These are phyloP conservation scores for Aricia artaxerxes DNA, from an alignment of 2,888 invertebrate species.

Conservation along the genomic window DNA sequence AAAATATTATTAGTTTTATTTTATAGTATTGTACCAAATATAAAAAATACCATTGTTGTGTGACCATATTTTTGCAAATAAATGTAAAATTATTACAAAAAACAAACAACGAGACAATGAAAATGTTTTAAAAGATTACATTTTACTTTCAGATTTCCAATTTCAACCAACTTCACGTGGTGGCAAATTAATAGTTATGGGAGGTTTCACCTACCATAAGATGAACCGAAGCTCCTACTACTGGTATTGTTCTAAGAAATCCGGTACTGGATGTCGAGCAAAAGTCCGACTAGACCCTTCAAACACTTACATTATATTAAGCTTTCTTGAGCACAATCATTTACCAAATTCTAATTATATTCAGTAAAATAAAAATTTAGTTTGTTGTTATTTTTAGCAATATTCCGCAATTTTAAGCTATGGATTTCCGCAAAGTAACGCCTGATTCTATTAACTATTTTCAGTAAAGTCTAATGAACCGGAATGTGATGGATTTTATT, in stretches of 20 bases:
- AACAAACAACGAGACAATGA: not conserved
- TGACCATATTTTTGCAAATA: too few species aligned
- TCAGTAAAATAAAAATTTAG: not conserved
- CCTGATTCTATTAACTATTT: not conserved
- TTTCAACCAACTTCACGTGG: conserved; percentile 36
- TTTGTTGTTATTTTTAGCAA: too few species aligned
- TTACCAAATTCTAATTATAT: conserved; percentile 34
- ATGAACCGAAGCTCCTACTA: conserved; percentile 38
- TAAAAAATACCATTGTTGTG: too few species aligned
- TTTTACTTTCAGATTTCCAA: conserved; percentile 39
- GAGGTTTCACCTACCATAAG: conserved; percentile 43
- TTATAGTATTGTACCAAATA: too few species aligned
- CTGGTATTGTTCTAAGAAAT: conserved; percentile 47
- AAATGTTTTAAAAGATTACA: not conserved
- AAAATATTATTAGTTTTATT: too few species aligned
- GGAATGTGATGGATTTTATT: not conserved
- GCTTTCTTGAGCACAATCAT: conserved; percentile 45
- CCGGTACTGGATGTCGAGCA: conserved; percentile 40
- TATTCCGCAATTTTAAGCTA: too few species aligned
- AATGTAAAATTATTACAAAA: too few species aligned
- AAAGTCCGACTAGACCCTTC: conserved; percentile 38
- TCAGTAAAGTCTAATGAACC: not conserved
- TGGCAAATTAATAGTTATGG: conserved; percentile 38
- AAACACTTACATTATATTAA: conserved; percentile 34
- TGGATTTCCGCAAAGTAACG: too few species aligned